These are phyloP conservation scores for Nudaria mundana DNA, from an alignment of 2,888 invertebrate species.

Conservation along the genomic window DNA sequence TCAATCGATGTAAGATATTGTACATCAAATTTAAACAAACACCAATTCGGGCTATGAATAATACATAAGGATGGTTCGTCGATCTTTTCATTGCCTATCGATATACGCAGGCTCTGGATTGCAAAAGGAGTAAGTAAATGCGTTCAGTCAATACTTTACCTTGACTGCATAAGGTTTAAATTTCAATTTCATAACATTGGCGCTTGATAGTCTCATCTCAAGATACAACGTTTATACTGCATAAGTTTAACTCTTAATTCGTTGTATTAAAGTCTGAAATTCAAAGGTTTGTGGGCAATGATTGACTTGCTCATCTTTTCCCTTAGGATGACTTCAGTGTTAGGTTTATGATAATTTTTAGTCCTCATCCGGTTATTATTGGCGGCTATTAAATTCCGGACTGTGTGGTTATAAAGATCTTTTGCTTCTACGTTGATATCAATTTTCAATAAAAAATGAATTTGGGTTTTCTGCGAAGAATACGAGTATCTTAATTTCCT, in stretches of 20 bases:
- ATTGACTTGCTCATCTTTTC: slow-evolving; percentile 28
- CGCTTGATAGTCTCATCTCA: slow-evolving; percentile 2
- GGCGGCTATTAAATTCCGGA: slow-evolving; percentile 51
- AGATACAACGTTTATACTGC: slow-evolving; percentile 5
- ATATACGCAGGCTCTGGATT: slow-evolving; percentile 35
- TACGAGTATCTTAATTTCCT: slow-evolving; percentile 8
- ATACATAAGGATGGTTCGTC: slow-evolving; percentile 51
- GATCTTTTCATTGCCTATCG: slow-evolving; percentile 50
- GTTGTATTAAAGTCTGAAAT: slow-evolving; percentile 6
- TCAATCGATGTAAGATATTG: slow-evolving; percentile 55
- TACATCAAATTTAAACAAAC: slow-evolving; percentile 73
- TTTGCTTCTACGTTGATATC: slow-evolving; percentile 26
- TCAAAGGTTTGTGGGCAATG: background rate
- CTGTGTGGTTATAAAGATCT: slow-evolving; percentile 42
- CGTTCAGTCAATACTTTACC: background rate
- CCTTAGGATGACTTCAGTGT: slow-evolving; percentile 46
- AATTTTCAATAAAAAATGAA: slow-evolving; percentile 28
- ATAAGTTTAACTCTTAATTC: slow-evolving; percentile 2
- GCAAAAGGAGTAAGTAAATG: slow-evolving; percentile 16
- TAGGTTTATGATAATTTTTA: slow-evolving; percentile 57
- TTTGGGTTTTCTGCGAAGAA: slow-evolving; percentile 16
- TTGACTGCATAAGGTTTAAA: slow-evolving; percentile 1
- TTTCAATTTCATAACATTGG: background rate
- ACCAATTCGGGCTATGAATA: slow-evolving; percentile 65
- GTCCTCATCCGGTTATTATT: slow-evolving; percentile 54